phyloP scores from a whole-genome alignment of 92 coral and sea anemone species.

The Montipora capitata region DNA sequence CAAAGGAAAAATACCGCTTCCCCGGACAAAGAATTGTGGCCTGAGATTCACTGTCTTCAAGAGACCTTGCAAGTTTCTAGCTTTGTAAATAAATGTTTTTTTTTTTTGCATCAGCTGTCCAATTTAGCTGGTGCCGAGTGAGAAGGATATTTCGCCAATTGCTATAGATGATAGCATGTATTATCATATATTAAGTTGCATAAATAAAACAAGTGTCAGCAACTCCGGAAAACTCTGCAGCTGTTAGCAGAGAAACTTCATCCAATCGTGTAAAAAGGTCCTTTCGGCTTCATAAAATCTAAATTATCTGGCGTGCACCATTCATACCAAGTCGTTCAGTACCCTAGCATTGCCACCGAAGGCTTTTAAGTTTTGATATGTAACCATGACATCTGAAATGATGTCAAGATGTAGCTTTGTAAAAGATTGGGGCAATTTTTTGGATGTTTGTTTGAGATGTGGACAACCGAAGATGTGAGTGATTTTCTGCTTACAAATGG shows the following conservation, averaged over 20 bases:
- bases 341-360: not conserved
- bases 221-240: not conserved
- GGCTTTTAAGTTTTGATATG: constrained; percentile 1
- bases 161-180: constrained; percentile 38
- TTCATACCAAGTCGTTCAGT: not conserved
- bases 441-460: not conserved
- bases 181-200: constrained; percentile 64
- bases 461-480: not conserved
- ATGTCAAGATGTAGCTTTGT: constrained; percentile 1
- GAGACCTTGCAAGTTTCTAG: not conserved
- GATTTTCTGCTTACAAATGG: not conserved
- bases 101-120: not conserved
- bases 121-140: constrained; percentile 1
- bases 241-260: not conserved
- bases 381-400: constrained; percentile 4
- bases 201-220: constrained; percentile 43
- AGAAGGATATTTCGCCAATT: not conserved
- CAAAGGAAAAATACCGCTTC: too few species aligned
- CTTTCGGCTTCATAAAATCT: not conserved
- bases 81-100: not conserved
- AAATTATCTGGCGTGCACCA: not conserved
- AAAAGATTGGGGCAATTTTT: not conserved
- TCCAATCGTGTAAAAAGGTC: constrained; percentile 20
- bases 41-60: too few species aligned
- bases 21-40: too few species aligned